Evolutionary conservation across 2,113 vertebrate genomes (phyloP).

Genomic region (Perognathus longimembris): DNA sequence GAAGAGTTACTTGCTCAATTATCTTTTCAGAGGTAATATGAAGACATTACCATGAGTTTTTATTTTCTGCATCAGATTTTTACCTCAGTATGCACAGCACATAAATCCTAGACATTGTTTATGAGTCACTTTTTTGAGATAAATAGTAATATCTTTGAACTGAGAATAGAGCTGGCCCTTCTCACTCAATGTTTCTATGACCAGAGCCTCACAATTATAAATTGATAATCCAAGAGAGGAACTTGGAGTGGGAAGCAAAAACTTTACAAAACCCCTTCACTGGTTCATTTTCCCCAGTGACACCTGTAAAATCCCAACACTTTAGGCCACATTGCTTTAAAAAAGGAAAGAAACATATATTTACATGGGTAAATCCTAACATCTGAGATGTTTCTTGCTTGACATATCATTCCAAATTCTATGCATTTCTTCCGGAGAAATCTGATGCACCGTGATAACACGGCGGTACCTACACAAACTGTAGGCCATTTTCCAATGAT

Average conservation of each 20-base stretch:
- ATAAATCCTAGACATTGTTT: conserved; percentile 52
- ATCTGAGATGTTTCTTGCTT: conserved; percentile 99
- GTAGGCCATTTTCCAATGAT: conserved; percentile 99
- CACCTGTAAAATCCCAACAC: conserved; percentile 78
- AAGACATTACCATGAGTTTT: conserved; percentile 63
- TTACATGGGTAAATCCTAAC: conserved; percentile 90
- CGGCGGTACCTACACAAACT: conserved; percentile 97
- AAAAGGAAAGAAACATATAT: conserved; percentile 81
- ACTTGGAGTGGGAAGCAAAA: conserved; percentile 78
- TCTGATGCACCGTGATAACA: conserved; percentile 98
- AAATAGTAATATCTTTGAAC: conserved; percentile 76
- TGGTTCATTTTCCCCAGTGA: conserved; percentile 76
- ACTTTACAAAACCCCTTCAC: conserved; percentile 84
- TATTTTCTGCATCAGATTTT: conserved; percentile 71
- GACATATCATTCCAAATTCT: conserved; percentile 99
- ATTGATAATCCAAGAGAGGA: conserved; percentile 79
- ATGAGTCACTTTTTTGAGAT: conserved; percentile 68
- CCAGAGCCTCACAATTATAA: conserved; percentile 80
- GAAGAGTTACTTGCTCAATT: conserved; percentile 30
- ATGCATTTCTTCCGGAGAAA: conserved; percentile 99
- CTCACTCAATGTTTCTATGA: conserved; percentile 72
- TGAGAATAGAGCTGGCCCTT: conserved; percentile 78
- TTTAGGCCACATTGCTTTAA: conserved; percentile 61
- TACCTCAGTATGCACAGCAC: conserved; percentile 67
- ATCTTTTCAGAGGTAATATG: conserved; percentile 66